A percentile compares a stretch with the other conserved stretches of the same genome.
phyloP scores from a whole-genome alignment of 1,140 invertebrate species.

The Helicoverpa zea region DNA sequence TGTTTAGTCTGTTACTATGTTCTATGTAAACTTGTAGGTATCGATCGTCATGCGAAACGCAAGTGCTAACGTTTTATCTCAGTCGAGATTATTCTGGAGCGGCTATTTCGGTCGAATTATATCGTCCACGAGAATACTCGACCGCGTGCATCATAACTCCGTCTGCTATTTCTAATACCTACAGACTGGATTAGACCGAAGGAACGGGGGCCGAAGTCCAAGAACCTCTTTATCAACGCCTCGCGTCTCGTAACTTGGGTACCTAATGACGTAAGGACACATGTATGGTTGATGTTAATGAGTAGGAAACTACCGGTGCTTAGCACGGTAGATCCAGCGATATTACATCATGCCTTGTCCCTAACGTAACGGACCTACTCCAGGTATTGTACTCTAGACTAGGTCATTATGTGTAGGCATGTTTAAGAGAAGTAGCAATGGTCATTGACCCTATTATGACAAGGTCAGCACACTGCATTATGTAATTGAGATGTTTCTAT shows the following conservation, averaged over 20 bases:
- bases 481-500: too few relatives aligned
- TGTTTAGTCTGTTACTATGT: too few relatives aligned
- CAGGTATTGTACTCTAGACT: too few relatives aligned
- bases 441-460: too few relatives aligned
- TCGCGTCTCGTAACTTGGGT: background rate
- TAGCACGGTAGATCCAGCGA: background rate
- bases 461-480: too few relatives aligned
- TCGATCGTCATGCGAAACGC: background rate
- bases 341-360: too few relatives aligned
- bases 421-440: too few relatives aligned
- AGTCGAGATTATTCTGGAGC: conserved; percentile 16
- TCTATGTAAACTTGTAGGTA: background rate
- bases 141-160: background rate
- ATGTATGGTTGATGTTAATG: background rate
- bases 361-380: too few relatives aligned
- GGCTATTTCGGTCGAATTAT: conserved; percentile 7
- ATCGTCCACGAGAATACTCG: background rate
- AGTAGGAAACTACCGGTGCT: background rate
- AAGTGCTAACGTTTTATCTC: background rate
- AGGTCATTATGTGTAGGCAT: too few relatives aligned
- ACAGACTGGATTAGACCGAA: background rate
- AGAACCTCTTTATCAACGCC: background rate
- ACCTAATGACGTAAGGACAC: background rate
- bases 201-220: background rate
- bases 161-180: background rate